These are phyloP conservation scores for Nothoprocta perdicaria DNA, from an alignment of 2,113 vertebrate species.

Conservation along the genomic window DNA sequence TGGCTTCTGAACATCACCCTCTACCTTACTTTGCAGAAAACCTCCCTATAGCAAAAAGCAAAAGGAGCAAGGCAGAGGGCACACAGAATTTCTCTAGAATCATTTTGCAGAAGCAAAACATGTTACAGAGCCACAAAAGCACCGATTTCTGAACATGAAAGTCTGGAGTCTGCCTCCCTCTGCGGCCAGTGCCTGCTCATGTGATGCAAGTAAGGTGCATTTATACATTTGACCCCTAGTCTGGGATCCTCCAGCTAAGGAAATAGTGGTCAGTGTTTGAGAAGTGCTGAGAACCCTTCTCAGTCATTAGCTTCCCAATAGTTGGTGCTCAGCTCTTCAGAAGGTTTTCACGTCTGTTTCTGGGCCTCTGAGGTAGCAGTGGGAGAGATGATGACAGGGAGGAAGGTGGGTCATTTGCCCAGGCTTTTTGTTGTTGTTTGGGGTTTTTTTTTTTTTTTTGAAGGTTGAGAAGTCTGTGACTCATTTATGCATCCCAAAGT, in stretches of 20 bases:
- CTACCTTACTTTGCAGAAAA: neutral
- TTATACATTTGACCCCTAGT: neutral
- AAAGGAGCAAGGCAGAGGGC: neutral
- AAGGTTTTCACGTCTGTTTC: constrained; percentile 1
- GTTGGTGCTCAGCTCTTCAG: neutral
- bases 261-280: neutral
- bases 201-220: neutral
- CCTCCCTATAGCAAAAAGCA: neutral
- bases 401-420: constrained; percentile 19
- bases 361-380: constrained; percentile 27
- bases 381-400: neutral
- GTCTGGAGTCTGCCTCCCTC: neutral
- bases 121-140: neutral
- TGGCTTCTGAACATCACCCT: neutral
- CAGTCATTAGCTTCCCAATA: neutral
- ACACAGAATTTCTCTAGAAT: neutral
- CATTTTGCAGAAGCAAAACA: constrained; percentile 23
- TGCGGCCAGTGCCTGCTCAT: neutral
- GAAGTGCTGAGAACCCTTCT: neutral
- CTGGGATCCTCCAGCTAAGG: neutral
- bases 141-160: constrained; percentile 15
- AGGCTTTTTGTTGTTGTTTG: neutral
- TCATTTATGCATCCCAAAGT: constrained; percentile 1
- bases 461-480: neutral
- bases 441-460: no score